Evolutionary conservation across 1,140 invertebrate species (phyloP).

Genomic region (Bombus fervidus): DNA sequence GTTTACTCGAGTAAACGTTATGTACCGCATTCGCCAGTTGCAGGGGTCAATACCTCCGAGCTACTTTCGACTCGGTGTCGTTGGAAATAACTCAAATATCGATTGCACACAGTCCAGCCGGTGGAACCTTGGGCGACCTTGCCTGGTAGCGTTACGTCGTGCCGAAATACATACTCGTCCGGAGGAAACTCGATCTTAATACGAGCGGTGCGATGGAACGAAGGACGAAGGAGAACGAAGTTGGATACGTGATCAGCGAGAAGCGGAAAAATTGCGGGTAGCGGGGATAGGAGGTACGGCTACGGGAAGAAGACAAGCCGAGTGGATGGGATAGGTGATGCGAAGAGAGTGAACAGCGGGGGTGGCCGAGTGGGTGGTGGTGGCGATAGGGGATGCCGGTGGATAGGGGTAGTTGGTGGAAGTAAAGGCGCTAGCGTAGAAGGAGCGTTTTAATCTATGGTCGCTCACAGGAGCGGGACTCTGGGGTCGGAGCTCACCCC

Average conservation of each 20-base stretch:
- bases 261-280: constrained; percentile 39
- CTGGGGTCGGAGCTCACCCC: constrained; percentile 71
- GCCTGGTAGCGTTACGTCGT: not conserved
- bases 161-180: constrained; percentile 1
- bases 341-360: constrained; percentile 46
- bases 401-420: constrained; percentile 64
- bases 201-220: constrained; percentile 42
- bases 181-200: constrained; percentile 68
- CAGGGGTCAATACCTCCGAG: not conserved
- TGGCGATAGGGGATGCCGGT: constrained; percentile 27
- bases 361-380: constrained; percentile 24
- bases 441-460: constrained; percentile 83
- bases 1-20: not conserved
- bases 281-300: not conserved
- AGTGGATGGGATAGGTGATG: constrained; percentile 44
- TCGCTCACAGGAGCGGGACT: constrained; percentile 75
- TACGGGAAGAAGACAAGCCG: constrained; percentile 19
- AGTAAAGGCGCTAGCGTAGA: constrained; percentile 80
- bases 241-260: constrained; percentile 53
- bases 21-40: not conserved
- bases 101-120: not conserved
- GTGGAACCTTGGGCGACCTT: constrained; percentile 19
- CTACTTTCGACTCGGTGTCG: not conserved
- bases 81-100: constrained; percentile 16
- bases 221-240: not conserved